Evolutionary conservation across 2,113 vertebrate genomes (phyloP).

Genomic region (Ancistrus triradiatus): DNA sequence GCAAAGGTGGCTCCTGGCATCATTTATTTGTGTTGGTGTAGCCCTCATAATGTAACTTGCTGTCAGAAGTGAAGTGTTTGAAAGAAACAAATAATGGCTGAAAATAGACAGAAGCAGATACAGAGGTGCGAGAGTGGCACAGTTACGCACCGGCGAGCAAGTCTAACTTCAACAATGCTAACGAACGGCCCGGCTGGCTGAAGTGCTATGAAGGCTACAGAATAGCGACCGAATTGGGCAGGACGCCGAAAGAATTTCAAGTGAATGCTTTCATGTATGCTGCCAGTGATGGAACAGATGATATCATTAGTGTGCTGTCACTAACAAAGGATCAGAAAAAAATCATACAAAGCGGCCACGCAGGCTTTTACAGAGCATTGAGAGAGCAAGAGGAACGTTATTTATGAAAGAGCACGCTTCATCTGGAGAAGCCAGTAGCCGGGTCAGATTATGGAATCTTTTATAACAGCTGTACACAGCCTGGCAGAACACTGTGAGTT

Average conservation of each 20-base stretch:
- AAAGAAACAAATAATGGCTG: no score
- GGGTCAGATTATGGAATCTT: slow-evolving; percentile 15
- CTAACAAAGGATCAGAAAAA: slow-evolving; percentile 15
- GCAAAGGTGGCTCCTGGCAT: no score
- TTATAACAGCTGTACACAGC: slow-evolving; percentile 20
- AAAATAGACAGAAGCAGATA: no score
- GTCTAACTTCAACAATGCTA: no score
- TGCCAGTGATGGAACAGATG: slow-evolving; percentile 17
- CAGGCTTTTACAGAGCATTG: not conserved
- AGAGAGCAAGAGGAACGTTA: slow-evolving; percentile 21
- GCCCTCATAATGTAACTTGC: no score
- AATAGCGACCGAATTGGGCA: not conserved
- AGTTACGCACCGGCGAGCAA: no score
- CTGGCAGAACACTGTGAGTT: slow-evolving; percentile 34
- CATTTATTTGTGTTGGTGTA: no score
- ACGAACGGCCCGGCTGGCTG: no score
- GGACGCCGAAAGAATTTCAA: not conserved
- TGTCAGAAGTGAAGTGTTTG: no score
- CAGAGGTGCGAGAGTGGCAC: no score
- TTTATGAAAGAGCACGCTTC: slow-evolving; percentile 32
- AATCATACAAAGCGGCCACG: slow-evolving; percentile 10
- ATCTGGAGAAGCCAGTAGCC: slow-evolving; percentile 18
- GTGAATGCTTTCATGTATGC: slow-evolving; percentile 4
- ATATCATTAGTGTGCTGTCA: slow-evolving; percentile 14
- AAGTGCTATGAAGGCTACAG: no score